These are phyloP conservation scores for Lepidurus arcticus DNA, from an alignment of 1,140 invertebrate species.

Conservation along the genomic window DNA sequence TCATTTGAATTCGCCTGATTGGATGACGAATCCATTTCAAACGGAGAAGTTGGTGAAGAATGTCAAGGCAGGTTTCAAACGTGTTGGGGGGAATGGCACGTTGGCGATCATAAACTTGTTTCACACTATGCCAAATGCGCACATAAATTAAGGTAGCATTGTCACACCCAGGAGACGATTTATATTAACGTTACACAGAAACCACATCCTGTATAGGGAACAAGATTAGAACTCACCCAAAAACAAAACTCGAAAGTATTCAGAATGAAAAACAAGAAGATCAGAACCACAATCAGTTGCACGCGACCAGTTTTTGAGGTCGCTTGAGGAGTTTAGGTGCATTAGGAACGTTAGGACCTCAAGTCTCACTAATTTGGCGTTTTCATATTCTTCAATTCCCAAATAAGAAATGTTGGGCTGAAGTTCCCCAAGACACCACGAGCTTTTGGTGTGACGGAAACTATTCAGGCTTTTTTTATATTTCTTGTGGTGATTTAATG, in stretches of 20 bases:
- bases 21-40: slow-evolving; percentile 9
- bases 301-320: background rate
- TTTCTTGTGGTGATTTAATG: background rate
- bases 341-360: too few species aligned
- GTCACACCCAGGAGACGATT: background rate
- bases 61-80: background rate
- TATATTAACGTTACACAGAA: slow-evolving; percentile 2
- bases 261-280: background rate
- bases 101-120: slow-evolving; percentile 18
- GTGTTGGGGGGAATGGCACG: background rate
- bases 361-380: too few species aligned
- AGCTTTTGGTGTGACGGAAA: slow-evolving; percentile 8
- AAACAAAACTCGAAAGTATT: background rate
- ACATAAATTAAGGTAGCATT: slow-evolving; percentile 16
- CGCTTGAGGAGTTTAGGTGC: too few species aligned
- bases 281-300: background rate
- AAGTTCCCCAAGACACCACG: background rate
- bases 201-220: background rate
- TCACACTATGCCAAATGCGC: slow-evolving; percentile 8
- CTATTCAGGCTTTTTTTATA: background rate
- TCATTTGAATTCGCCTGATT: background rate
- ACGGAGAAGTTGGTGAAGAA: background rate
- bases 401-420: too few species aligned
- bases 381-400: too few species aligned
- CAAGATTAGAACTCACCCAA: background rate